Evolutionary conservation across 1,140 invertebrate genomes (phyloP).

Genomic region (Danaus plexippus): DNA sequence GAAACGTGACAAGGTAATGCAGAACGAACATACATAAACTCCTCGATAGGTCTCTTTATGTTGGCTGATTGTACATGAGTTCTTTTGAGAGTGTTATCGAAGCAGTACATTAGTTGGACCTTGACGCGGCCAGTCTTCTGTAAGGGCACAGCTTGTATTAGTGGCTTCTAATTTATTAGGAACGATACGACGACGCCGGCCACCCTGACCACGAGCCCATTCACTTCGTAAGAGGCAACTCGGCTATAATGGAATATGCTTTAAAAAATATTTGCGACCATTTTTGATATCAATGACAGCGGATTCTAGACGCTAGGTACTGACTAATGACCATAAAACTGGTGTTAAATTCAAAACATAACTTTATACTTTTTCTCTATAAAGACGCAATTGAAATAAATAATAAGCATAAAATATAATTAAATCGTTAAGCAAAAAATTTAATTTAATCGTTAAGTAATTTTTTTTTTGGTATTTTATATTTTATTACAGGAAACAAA

Average conservation of each 20-base stretch:
- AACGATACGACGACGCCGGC: constrained; percentile 67
- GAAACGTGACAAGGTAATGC: constrained; percentile 23
- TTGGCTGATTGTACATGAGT: constrained; percentile 51
- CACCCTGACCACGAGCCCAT: constrained; percentile 62
- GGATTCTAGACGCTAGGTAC: too few relatives aligned
- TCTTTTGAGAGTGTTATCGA: constrained; percentile 63
- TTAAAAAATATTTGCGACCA: too few relatives aligned
- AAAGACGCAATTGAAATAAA: neutral
- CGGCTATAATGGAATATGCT: constrained; percentile 15
- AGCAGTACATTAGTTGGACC: constrained; percentile 63
- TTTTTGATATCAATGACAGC: too few relatives aligned
- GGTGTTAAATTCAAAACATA: too few relatives aligned
- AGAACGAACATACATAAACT: constrained; percentile 22
- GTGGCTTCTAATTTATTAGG: constrained; percentile 68
- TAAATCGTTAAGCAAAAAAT: neutral
- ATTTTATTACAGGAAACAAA: too few relatives aligned
- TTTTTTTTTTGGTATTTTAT: too few relatives aligned
- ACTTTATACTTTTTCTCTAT: neutral
- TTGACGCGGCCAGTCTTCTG: constrained; percentile 68
- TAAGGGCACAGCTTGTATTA: constrained; percentile 65
- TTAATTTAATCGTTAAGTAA: too few relatives aligned
- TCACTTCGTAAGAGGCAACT: constrained; percentile 46
- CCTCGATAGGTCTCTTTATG: constrained; percentile 33
- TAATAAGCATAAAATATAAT: neutral
- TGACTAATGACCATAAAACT: too few relatives aligned